Evolutionary conservation across 2,113 vertebrate genomes (phyloP).

Genomic region (Caretta caretta): DNA sequence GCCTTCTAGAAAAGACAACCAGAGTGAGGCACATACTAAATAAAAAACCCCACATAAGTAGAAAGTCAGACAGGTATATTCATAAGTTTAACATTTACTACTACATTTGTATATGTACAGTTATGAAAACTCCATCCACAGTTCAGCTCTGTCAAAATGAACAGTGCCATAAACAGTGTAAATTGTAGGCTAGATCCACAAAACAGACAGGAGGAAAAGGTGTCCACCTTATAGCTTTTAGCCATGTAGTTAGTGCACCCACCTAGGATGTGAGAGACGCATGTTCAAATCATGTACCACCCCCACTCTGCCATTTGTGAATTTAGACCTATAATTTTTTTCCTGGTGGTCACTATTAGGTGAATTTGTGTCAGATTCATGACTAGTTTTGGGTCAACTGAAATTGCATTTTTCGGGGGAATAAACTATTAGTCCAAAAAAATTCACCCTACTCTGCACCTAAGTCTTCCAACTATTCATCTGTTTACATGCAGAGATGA

Average conservation of each 20-base stretch:
- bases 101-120: background rate
- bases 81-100: background rate
- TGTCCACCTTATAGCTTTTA: background rate
- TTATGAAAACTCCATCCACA: background rate
- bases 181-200: background rate
- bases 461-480: background rate
- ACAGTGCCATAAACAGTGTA: accelerated
- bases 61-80: background rate
- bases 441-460: background rate
- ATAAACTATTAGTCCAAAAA: background rate
- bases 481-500: background rate
- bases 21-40: background rate
- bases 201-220: background rate
- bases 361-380: background rate
- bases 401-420: background rate
- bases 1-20: background rate
- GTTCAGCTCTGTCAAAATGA: background rate
- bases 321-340: background rate
- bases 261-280: background rate
- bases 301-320: background rate
- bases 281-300: background rate
- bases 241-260: background rate
- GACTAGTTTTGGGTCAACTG: background rate
- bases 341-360: background rate
- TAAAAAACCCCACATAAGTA: background rate